Conservation (phyloP, 2,113 vertebrate genomes). For the Hassar affinis region DNA sequence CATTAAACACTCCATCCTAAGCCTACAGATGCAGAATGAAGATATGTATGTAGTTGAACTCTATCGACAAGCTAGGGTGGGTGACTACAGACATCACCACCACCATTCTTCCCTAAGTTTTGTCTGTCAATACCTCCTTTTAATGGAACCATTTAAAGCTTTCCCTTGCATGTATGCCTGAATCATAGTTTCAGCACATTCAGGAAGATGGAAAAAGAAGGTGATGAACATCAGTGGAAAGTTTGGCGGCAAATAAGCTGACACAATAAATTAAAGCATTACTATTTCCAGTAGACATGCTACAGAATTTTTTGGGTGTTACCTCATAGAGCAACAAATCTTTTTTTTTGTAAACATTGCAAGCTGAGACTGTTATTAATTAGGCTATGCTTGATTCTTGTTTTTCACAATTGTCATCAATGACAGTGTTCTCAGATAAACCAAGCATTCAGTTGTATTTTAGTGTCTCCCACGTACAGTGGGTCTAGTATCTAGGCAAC, state of each 20-base stretch:
- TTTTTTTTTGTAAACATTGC: background rate
- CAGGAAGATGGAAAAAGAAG: background rate
- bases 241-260: background rate
- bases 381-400: background rate
- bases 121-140: background rate
- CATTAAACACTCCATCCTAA: background rate
- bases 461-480: slow-evolving; percentile 48
- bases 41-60: background rate
- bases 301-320: background rate
- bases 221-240: background rate
- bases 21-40: background rate
- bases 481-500: slow-evolving; percentile 56
- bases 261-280: background rate
- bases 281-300: background rate
- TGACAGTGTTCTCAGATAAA: background rate
- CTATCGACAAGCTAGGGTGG: background rate
- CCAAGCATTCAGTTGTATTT: slow-evolving; percentile 32
- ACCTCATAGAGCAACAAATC: background rate
- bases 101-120: background rate
- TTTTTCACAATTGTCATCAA: background rate
- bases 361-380: background rate
- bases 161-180: background rate
- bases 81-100: background rate
- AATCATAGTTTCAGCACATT: background rate
- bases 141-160: background rate